A percentile compares a stretch with the other conserved stretches of the same genome.
Evolutionary conservation across 2,888 invertebrate species (phyloP).

Genomic region (Drosophila parthenogenetica): DNA sequence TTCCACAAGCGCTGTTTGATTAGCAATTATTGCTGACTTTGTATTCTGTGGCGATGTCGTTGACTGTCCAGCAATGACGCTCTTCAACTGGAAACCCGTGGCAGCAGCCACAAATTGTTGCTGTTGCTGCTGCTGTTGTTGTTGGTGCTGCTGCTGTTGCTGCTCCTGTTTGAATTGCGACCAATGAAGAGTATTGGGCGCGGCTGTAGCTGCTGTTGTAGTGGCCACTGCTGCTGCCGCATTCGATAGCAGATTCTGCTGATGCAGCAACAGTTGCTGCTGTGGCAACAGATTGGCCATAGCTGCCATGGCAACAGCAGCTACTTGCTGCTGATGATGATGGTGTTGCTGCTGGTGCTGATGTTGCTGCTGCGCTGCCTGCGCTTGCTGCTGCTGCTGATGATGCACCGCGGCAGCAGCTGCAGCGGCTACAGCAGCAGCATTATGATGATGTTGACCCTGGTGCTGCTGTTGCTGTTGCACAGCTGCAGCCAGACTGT

Average conservation of each 20-base stretch:
- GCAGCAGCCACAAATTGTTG: conserved; percentile 74
- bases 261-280: conserved; percentile 81
- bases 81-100: conserved; percentile 78
- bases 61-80: conserved; percentile 73
- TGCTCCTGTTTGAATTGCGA: conserved; percentile 78
- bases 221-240: conserved; percentile 73
- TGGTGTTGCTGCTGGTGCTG: conserved; percentile 78
- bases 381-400: conserved; percentile 69
- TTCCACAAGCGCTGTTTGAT: conserved; percentile 75
- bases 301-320: conserved; percentile 84
- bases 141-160: conserved; percentile 79
- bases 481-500: conserved; percentile 80
- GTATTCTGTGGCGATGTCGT: conserved; percentile 80
- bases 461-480: conserved; percentile 81
- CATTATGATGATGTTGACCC: conserved; percentile 77
- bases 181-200: conserved; percentile 75
- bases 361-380: conserved; percentile 71
- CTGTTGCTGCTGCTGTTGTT: conserved; percentile 76
- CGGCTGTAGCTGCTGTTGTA: conserved; percentile 66
- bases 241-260: conserved; percentile 82
- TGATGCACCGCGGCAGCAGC: conserved; percentile 75
- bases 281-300: conserved; percentile 84
- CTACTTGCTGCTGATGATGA: conserved; percentile 81
- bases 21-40: conserved; percentile 81
- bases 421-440: conserved; percentile 72